Percentiles rank a stretch among this genome's conserved stretches.
Conservation (phyloP, 2,113 vertebrate genomes). For the Halichoerus grypus region DNA sequence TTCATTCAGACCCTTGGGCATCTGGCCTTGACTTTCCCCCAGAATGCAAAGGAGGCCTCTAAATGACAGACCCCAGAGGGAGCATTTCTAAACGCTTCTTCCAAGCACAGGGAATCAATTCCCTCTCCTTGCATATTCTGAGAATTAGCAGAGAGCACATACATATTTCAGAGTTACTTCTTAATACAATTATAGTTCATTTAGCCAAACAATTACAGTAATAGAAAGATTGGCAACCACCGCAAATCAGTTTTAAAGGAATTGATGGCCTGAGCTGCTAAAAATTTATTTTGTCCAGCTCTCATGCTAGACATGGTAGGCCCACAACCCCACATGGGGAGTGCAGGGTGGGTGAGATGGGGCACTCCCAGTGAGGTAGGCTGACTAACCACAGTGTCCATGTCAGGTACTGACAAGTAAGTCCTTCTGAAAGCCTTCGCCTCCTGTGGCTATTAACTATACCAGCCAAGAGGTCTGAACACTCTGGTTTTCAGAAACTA, state of each 20-base stretch:
- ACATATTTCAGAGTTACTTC: conserved; percentile 88
- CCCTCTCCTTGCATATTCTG: conserved; percentile 78
- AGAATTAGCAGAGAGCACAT: conserved; percentile 83
- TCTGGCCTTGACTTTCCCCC: conserved; percentile 22
- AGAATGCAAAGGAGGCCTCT: conserved; percentile 7
- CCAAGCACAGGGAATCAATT: conserved; percentile 81
- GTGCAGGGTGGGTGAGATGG: not conserved
- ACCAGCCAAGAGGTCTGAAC: not conserved
- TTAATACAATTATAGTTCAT: conserved; percentile 90
- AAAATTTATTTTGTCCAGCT: not conserved
- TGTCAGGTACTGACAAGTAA: not conserved
- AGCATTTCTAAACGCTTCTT: conserved; percentile 53
- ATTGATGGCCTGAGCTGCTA: conserved; percentile 80
- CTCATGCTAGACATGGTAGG: too few species aligned
- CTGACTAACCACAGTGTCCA: not conserved
- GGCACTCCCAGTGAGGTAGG: too few species aligned
- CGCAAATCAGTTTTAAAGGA: conserved; percentile 84
- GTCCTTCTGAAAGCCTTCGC: not conserved
- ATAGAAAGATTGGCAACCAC: conserved; percentile 88
- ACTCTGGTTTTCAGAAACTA: conserved; percentile 18
- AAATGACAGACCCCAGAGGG: conserved; percentile 36
- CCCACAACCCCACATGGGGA: not conserved
- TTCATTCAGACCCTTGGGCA: not conserved
- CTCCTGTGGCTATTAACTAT: not conserved
- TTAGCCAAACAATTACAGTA: conserved; percentile 89